Conservation (phyloP, 2,888 invertebrate species). For the Eristalis arbustorum region DNA sequence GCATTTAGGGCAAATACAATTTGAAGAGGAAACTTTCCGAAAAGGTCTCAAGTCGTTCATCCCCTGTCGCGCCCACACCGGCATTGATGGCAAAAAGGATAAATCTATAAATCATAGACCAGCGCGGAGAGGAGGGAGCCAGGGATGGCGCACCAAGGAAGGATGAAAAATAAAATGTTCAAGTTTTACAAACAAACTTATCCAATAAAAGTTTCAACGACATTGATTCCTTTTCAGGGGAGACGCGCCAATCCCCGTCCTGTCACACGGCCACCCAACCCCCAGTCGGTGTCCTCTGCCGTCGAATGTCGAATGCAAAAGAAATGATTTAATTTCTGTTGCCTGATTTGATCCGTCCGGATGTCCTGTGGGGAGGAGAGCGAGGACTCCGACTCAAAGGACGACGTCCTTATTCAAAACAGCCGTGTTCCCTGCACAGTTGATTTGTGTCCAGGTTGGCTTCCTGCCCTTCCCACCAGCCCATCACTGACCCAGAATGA, state of each 20-base stretch:
- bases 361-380: slow-evolving; percentile 31
- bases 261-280: not conserved
- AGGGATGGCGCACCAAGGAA: slow-evolving; percentile 35
- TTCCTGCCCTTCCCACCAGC: not conserved
- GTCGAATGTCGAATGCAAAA: slow-evolving; percentile 62
- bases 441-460: slow-evolving; percentile 29
- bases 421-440: slow-evolving; percentile 16
- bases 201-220: slow-evolving; percentile 79
- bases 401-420: slow-evolving; percentile 32
- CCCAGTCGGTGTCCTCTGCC: not conserved
- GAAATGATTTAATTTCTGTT: slow-evolving; percentile 67
- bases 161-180: slow-evolving; percentile 72
- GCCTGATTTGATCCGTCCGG: slow-evolving; percentile 52
- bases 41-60: slow-evolving; percentile 33
- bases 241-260: not conserved
- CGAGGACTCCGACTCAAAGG: not conserved
- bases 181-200: slow-evolving; percentile 78
- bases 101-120: slow-evolving; percentile 69
- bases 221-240: slow-evolving; percentile 57
- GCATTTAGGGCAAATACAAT: slow-evolving; percentile 68
- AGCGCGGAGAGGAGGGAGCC: not conserved
- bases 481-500: slow-evolving; percentile 41
- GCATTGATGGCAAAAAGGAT: slow-evolving; percentile 51
- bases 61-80: not conserved
- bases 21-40: slow-evolving; percentile 52